Conservation (phyloP, 64 coral and sea anemone genomes). For the Porites lutea region DNA sequence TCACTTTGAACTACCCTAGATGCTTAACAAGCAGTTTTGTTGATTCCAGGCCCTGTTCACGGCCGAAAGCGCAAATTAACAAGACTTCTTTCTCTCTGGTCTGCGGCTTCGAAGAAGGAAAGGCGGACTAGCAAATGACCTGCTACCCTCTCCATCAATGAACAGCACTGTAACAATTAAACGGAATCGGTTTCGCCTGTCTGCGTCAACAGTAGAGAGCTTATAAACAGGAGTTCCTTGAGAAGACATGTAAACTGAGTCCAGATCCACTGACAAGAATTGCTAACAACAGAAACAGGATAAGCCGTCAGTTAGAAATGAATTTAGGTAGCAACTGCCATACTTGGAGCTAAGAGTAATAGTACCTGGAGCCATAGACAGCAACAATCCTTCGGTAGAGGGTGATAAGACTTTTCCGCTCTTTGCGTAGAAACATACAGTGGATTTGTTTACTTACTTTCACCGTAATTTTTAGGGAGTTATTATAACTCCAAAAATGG, state of each 20-base stretch:
- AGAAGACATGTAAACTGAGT: constrained; percentile 75
- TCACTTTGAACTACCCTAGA: too few species aligned
- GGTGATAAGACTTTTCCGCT: too few species aligned
- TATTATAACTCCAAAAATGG: too few species aligned
- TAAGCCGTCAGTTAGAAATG: too few species aligned
- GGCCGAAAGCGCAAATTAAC: neutral
- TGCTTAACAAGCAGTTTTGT: too few species aligned
- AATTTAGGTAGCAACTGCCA: too few species aligned
- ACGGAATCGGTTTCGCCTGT: constrained; percentile 86
- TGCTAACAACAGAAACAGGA: constrained; percentile 36
- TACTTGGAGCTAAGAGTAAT: neutral
- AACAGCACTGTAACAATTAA: constrained; percentile 68
- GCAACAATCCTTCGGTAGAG: too few species aligned
- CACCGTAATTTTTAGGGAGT: too few species aligned
- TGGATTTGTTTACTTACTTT: too few species aligned
- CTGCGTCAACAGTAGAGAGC: constrained; percentile 86
- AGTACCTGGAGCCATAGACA: too few species aligned
- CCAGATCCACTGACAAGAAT: constrained; percentile 77
- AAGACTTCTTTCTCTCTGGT: constrained; percentile 44
- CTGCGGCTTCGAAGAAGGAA: constrained; percentile 77
- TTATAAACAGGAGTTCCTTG: constrained; percentile 82
- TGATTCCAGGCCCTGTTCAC: neutral
- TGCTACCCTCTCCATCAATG: constrained; percentile 80
- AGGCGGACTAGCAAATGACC: constrained; percentile 60
- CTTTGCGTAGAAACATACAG: too few species aligned